Evolutionary conservation across 2,888 invertebrate species (phyloP).

Genomic region (Tipula vernalis): DNA sequence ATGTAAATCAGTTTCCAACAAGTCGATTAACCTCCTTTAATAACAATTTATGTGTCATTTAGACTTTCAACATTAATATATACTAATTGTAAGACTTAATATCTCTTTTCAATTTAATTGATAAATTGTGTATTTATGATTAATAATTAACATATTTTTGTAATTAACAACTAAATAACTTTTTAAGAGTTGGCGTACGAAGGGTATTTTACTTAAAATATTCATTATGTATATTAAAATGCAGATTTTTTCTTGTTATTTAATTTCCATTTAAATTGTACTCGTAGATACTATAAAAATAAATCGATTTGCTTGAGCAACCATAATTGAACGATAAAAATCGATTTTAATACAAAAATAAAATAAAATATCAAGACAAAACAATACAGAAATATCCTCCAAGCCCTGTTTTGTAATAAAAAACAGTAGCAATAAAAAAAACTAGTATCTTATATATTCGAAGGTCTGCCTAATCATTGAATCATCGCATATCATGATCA

Average conservation of each 20-base stretch:
- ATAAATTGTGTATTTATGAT: neutral
- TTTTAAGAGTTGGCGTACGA: neutral
- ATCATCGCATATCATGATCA: neutral
- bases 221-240: neutral
- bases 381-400: neutral
- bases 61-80: neutral
- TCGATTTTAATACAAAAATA: neutral
- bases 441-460: neutral
- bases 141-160: neutral
- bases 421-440: neutral
- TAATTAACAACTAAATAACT: neutral
- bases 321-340: neutral
- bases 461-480: neutral
- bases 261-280: neutral
- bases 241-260: neutral
- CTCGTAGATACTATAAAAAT: neutral
- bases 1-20: too few species aligned
- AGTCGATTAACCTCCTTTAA: neutral
- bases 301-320: neutral
- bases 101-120: neutral
- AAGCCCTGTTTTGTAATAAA: neutral
- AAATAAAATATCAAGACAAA: neutral
- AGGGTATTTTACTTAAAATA: neutral
- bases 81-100: neutral
- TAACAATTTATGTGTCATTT: neutral